Conservation (phyloP, 2,888 invertebrate species). For the Pseudanteris insignis region DNA sequence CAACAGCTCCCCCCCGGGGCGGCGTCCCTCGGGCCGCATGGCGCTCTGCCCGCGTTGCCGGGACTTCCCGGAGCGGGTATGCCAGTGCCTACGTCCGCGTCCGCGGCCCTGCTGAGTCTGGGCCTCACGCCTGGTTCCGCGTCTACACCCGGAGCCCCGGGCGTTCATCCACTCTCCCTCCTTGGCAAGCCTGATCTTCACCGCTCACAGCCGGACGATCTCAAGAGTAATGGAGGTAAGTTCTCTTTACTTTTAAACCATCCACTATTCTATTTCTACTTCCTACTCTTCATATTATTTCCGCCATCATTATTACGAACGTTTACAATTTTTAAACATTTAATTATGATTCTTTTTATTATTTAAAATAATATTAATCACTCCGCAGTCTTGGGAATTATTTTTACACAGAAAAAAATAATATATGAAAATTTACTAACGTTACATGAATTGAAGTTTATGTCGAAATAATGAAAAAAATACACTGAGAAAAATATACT, state of each 20-base stretch:
- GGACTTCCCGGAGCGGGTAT: constrained; percentile 66
- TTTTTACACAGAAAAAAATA: too few relatives aligned
- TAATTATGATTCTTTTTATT: not conserved
- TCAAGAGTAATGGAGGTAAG: constrained; percentile 81
- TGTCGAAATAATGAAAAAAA: too few relatives aligned
- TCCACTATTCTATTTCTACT: not conserved
- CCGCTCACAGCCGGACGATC: constrained; percentile 74
- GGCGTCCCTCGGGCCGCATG: constrained; percentile 74
- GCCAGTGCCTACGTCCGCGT: constrained; percentile 64
- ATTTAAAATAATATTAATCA: too few relatives aligned
- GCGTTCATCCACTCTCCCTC: constrained; percentile 80
- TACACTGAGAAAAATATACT: too few relatives aligned
- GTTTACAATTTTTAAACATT: not conserved
- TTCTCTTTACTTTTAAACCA: too few relatives aligned
- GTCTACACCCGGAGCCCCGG: constrained; percentile 73
- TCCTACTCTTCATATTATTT: too few relatives aligned
- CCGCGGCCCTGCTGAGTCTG: constrained; percentile 68
- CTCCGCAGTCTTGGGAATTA: too few relatives aligned
- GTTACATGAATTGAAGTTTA: too few relatives aligned
- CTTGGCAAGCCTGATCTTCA: constrained; percentile 81
- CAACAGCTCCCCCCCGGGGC: constrained; percentile 83
- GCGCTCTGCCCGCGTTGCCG: constrained; percentile 71
- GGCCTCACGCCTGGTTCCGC: constrained; percentile 64
- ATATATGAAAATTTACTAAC: too few relatives aligned
- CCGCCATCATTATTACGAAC: not conserved